These are phyloP conservation scores for Pseudomugil gertrudae DNA, from an alignment of 2,797 vertebrate species.

Conservation along the genomic window DNA sequence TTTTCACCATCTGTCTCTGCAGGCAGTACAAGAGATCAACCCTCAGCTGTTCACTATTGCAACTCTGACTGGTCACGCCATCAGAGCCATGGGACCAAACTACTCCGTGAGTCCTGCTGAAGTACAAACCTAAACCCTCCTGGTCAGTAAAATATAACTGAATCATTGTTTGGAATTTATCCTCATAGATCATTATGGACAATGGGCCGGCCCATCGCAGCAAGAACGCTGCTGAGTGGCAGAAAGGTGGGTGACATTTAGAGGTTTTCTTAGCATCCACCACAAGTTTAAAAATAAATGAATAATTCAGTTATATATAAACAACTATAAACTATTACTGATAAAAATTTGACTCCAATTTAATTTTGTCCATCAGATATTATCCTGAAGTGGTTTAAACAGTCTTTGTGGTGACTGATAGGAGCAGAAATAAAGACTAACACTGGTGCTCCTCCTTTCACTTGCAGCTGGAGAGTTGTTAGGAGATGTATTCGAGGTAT, in stretches of 20 bases:
- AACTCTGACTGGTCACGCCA: conserved; percentile 86
- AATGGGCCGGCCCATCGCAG: conserved; percentile 80
- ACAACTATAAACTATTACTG: no score
- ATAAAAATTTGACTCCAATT: no score
- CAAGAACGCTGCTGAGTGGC: conserved; percentile 77
- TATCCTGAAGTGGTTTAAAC: no score
- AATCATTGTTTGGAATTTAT: background rate
- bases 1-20: conserved; percentile 29
- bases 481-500: conserved; percentile 85
- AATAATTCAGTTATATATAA: no score
- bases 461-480: conserved; percentile 80
- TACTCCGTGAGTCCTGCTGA: conserved; percentile 81
- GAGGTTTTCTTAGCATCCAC: no score
- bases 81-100: conserved; percentile 85
- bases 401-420: no score
- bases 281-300: no score
- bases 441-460: background rate
- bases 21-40: conserved; percentile 75
- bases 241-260: conserved; percentile 74
- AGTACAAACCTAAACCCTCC: no score
- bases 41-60: conserved; percentile 86
- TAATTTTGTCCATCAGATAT: no score
- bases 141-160: background rate
- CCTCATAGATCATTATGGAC: conserved; percentile 84
- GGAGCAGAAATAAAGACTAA: no score